These are phyloP conservation scores for Emberiza fucata DNA, from an alignment of 2,113 vertebrate species.

Conservation along the genomic window DNA sequence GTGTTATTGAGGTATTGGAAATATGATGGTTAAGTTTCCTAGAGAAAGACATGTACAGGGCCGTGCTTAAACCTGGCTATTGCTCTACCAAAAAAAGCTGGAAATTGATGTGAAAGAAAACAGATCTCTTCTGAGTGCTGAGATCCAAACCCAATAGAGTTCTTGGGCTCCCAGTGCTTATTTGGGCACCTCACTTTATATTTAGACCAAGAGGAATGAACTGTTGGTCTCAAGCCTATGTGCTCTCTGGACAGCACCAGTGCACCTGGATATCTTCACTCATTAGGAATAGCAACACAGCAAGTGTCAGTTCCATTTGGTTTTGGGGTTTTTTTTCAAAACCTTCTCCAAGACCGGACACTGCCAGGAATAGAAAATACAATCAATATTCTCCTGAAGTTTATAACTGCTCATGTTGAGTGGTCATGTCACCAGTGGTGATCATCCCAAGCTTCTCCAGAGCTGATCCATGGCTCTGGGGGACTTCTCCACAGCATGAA, in stretches of 20 bases:
- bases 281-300: not conserved
- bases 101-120: not conserved
- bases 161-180: not conserved
- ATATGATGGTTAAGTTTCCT: not conserved
- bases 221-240: accelerated
- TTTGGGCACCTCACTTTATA: not conserved
- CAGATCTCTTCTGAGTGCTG: not conserved
- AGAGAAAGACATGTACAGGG: not conserved
- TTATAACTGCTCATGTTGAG: accelerated
- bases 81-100: not conserved
- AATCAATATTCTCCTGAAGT: not conserved
- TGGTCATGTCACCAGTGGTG: not conserved
- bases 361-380: not conserved
- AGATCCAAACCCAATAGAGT: not conserved
- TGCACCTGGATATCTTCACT: not conserved
- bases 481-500: not conserved
- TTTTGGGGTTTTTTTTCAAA: not conserved
- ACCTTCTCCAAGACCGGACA: not conserved
- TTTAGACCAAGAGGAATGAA: not conserved
- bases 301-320: not conserved
- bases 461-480: not conserved
- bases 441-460: not conserved
- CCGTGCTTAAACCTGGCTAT: not conserved
- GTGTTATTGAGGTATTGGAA: not conserved
- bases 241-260: not conserved